Base-by-base conservation (phyloP, 2,797 vertebrate species). In the Lagodon rhomboides region DNA sequence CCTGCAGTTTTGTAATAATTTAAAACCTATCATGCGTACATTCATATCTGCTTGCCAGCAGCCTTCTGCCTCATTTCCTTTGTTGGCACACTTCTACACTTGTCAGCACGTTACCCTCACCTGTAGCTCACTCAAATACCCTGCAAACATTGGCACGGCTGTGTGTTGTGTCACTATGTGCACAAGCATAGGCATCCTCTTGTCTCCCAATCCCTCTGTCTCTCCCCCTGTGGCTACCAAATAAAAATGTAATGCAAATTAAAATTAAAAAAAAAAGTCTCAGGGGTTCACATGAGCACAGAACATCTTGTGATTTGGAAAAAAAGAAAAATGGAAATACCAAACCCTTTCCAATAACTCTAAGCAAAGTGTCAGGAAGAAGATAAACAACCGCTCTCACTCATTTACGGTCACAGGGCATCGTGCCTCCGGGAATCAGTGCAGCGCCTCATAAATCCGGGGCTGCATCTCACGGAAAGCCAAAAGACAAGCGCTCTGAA, bases 381-480 rank as follows among this genome's bases (percentile, higher is more conserved):
- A 55, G 58, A 76, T 69, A 38, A 82, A 54, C 17, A 85, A 63
- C 61, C 74, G 41, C 78, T 85, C 43, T 84, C 72, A 86, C 71
- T 72, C 50, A 68, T 81, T 84, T 74, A 73, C 22, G 56, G 65
- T 41, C 60, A 34, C 38, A 46, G 41, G 49, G 43, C 61, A 68
- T 77, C 54, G 13, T 56, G 65, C 61, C 59, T 80, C 25, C 13
- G 43, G 34, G 65, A 81, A 27, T 44, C 51, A 41, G 43, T 10
- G 25, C 56, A 64, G 51, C 20, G 17, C 71, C 44, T 83, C 76
- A 34, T 85, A 70, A 75, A 84, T 80, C 53, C 54, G 18, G 10
- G n/a, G 18, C 20, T 68, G 22, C 56, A 23, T 82, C 70, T 41
- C 53, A 59, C 51, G 11, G 46, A 9, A 3, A 3, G 51, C 22